Evolutionary conservation across 1,140 invertebrate genomes (phyloP), one percentile per base, ranked within the genome.

Genomic region (Drosophila littoralis): DNA sequence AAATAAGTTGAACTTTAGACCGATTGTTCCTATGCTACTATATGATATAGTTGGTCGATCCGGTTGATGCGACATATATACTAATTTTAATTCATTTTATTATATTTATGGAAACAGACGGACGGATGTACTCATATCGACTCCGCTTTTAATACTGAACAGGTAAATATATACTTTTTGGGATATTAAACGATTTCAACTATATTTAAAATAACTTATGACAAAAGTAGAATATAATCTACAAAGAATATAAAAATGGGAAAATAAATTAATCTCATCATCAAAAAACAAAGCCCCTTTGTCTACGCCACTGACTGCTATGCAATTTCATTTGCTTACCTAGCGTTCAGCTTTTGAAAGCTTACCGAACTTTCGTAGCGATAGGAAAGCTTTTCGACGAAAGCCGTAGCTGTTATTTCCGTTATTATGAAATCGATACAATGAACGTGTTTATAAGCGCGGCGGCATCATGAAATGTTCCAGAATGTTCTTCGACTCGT

Each of bases 341-440:
- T 13, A 38, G 10, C 10, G 13, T 33, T 15, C 2, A n/a, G 40
- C 15, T 42, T 28, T 12, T 13, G 12, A 51, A 60, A 69, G 48
- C 46, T 38, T 22, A n/a, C n/a, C 32, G 33, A 57, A 17, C 43
- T 48, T 57, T 38, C 13, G 12, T 8, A 35, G 32, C 61, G 12
- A 17, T 17, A 12, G 2, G 0, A 43, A 46, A 54, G 67, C 58
- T 70, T 38, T 54, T 17, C 22, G 32, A n/a, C 9, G 35, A 46
- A 70, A 55, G 59, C 15, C 15, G 5, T 4, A 13, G 0, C 7
- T 61, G 42, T 28, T 28, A 36, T 61, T 69, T 12, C 67, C 40
- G 33, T 46, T 54, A 32, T 71, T 48, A 50, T 57, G 68, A 71
- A 71, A 71, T 71, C 7, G 2, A 33, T 38, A 12, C 17, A 48